Evolutionary conservation across 2,113 vertebrate species (phyloP).

Genomic region (Elgaria multicarinata): DNA sequence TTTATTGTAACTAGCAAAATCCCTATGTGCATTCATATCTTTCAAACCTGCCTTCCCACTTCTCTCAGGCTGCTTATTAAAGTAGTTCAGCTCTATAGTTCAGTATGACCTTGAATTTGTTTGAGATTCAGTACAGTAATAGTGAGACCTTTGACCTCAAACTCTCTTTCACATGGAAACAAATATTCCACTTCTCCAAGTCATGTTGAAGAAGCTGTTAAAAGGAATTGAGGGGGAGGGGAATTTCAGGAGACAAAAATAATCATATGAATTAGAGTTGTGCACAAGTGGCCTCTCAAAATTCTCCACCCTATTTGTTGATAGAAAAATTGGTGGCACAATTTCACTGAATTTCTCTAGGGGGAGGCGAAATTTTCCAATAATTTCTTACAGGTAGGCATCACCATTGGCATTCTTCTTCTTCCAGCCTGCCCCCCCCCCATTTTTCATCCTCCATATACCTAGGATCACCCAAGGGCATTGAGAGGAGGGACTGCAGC

Average conservation of each 20-base stretch:
- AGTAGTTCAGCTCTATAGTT: constrained; percentile 7
- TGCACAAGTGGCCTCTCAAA: too few species aligned
- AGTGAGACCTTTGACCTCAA: neutral
- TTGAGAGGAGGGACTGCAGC: too few species aligned
- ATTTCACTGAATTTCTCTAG: too few species aligned
- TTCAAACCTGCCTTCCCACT: neutral
- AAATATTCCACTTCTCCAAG: neutral
- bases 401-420: too few species aligned
- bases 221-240: neutral
- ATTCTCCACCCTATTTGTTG: too few species aligned
- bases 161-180: neutral
- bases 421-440: too few species aligned
- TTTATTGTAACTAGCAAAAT: constrained; percentile 5
- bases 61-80: neutral
- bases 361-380: too few species aligned
- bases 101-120: neutral
- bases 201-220: neutral
- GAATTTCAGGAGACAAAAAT: neutral
- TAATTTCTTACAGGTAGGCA: too few species aligned
- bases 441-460: too few species aligned
- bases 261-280: too few species aligned
- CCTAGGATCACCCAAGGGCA: too few species aligned
- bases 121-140: neutral
- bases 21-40: neutral
- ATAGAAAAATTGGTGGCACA: too few species aligned